Base-by-base conservation (phyloP, 2,113 vertebrate species). In the Miniopterus natalensis region DNA sequence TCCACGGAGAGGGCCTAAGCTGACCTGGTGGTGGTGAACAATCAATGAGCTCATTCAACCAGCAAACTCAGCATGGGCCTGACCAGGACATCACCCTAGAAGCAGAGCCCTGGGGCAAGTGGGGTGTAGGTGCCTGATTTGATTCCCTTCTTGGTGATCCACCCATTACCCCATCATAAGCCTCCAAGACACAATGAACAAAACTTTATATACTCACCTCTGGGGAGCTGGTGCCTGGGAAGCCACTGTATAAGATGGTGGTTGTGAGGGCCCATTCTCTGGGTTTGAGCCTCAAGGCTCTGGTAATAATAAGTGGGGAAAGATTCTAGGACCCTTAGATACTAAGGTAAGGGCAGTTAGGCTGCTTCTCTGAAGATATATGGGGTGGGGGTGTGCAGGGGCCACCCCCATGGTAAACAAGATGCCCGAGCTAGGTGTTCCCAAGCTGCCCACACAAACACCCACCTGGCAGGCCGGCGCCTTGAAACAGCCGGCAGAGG, bases 391-490 rank as follows among this genome's bases (percentile, higher is more conserved):
- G 57, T 15, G 68, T 40, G 68, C 42, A 25, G 75, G n/a, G 81
- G 42, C 49, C 71, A 42, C 68, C 65, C 15, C 42, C 2, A 15
- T 20, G 63, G 77, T 92, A 92, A 94, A 87, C 57, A 88, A 93
- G 90, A 93, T 78, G 70, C 71, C 71, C 0, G 15, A 57, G 68
- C 29, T 92, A 93, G 88, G 95, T 92, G 75, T 93, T 93, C 59
- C 27, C 78, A 65, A 70, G 55, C 93, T 71, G 51, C 95, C 93
- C 90, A 96, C 92, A 59, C 88, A 27, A 45, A 90, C 88, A 74
- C 95, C 84, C 95, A 94, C 47, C 70, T 40, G 80, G 61, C 20
- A 14, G 23, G 84, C 40, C 45, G 51, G 70, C 49, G 29, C 77
- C 25, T 36, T 5, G 15, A 45, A 61, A 42, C 17, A 78, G 55